Conservation (phyloP, 1,140 invertebrate species). For the Zaprionus nigranus region DNA sequence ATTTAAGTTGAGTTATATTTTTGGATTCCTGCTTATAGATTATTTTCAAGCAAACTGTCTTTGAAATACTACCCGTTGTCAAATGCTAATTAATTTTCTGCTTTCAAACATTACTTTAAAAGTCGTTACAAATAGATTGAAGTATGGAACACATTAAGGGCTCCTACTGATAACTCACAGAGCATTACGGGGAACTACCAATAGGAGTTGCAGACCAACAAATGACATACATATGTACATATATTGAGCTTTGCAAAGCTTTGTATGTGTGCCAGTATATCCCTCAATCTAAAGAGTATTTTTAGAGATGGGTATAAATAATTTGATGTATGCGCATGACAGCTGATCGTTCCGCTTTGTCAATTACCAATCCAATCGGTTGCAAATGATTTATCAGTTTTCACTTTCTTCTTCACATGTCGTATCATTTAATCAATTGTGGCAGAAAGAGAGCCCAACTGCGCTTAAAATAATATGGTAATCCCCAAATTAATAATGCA, state of each 20-base stretch:
- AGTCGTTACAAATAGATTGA: constrained; percentile 9
- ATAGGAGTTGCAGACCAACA: neutral
- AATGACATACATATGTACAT: neutral
- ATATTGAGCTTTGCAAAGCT: too few species aligned
- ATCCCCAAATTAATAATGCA: neutral
- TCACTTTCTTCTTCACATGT: neutral
- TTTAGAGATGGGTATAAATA: neutral
- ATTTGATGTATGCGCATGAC: neutral
- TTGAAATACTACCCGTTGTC: neutral
- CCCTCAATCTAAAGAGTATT: too few species aligned
- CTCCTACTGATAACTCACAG: neutral
- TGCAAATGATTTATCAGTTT: constrained; percentile 1
- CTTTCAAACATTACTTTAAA: constrained; percentile 15
- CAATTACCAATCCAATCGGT: neutral
- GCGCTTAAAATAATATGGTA: neutral
- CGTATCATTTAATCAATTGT: neutral
- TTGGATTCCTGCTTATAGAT: neutral
- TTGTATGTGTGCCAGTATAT: neutral
- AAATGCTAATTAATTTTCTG: neutral
- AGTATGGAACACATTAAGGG: neutral
- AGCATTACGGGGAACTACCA: neutral
- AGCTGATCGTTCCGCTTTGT: neutral
- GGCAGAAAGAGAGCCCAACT: neutral
- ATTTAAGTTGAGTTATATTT: neutral
- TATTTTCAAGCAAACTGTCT: neutral